Evolutionary conservation across 2,888 invertebrate species (phyloP), one percentile per base, ranked within the genome.

Genomic region (Poecilobothrus nobilitatus): DNA sequence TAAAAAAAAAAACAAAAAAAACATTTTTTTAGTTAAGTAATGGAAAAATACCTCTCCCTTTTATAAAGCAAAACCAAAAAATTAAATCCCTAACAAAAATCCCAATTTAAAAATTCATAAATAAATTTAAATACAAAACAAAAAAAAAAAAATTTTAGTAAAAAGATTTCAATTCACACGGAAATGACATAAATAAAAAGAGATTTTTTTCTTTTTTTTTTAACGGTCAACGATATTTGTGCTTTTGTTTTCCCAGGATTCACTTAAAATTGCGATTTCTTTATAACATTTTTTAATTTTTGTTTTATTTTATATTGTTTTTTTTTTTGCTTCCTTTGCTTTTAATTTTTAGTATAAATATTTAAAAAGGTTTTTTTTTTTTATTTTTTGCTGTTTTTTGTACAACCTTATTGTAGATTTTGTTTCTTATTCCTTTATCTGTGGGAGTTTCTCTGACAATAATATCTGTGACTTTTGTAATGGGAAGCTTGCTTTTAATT

Each of bases 241-340:
- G 41, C 53, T 53, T 53, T 53, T 53, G 53, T 53, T 53, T 53
- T 53, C 53, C 53, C 53, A 53, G 53, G 53, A 53, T 15, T 53
- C 53, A 12, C 15, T 53, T 41, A 4, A 15, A 2, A 12, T 41
- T 41, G 15, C 41, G 41, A 41, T 5, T 41, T 2, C 12, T 18
- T 53, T 18, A 6, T 53, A 18, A 12, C 37, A 8, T 37, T 37
- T 37, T 37, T 37, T 34, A 34, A 34, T 34, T 34, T 34, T 34
- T 5, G 34, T 34, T 44, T 44, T 44, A 3, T 15, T 7, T 12
- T 53, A 53, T 53, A 18, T 53, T 44, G n/a, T 44, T 34, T 34
- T 34, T 34, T 34, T 37, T 37, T 37, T 37, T 10, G 7, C 7
- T 37, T 37, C 12, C 12, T 12, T 8, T 37, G 37, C 9, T 37